Conservation (phyloP, 2,113 vertebrate genomes). For the Mellivora capensis region DNA sequence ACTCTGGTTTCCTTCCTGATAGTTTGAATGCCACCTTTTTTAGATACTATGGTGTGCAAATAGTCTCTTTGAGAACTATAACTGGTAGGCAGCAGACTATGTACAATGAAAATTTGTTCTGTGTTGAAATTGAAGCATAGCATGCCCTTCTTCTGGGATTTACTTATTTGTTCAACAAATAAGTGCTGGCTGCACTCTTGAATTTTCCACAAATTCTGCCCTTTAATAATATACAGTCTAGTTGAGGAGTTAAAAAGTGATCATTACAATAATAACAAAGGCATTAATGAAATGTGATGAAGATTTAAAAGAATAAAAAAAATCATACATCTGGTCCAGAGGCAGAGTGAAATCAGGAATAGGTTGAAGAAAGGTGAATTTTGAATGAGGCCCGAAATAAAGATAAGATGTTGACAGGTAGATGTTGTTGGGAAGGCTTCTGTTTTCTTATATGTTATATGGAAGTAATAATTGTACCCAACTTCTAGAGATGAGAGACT, state of each 20-base stretch:
- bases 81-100: not conserved
- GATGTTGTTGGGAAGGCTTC: not conserved
- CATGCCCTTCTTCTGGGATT: not conserved
- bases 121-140: conserved; percentile 12
- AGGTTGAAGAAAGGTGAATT: not conserved
- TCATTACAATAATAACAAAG: conserved; percentile 2
- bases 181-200: not conserved
- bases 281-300: not conserved
- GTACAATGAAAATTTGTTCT: not conserved
- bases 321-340: not conserved
- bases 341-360: not conserved
- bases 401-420: not conserved
- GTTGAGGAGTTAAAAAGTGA: conserved; percentile 3
- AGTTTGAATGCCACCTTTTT: not conserved
- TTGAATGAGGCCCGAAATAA: not conserved
- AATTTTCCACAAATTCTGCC: not conserved
- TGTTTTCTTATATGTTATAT: not conserved
- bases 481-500: not conserved
- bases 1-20: not conserved
- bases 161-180: not conserved
- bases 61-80: not conserved
- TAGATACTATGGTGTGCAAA: not conserved
- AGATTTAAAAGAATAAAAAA: not conserved
- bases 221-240: not conserved
- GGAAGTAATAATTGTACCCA: not conserved